These are phyloP conservation scores for Paelopatides confundens DNA, from an alignment of 53 echinoderm and acorn worm genomes.

Conservation along the genomic window DNA sequence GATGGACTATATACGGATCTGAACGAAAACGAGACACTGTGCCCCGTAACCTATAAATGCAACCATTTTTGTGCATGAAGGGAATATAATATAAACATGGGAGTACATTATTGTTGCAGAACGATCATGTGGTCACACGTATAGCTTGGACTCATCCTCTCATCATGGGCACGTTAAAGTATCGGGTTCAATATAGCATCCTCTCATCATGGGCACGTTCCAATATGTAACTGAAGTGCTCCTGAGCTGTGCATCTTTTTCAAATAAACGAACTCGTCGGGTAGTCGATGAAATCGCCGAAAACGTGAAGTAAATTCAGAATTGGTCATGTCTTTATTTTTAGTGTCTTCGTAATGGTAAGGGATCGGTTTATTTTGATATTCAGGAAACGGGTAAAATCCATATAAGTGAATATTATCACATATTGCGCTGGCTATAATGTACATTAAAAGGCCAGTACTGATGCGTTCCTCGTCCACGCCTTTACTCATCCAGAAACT, in stretches of 20 bases:
- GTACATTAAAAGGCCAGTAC: conserved; percentile 97
- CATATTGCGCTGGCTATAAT: conserved; percentile 89
- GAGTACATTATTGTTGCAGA: no score
- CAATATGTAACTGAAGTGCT: conserved; percentile 82
- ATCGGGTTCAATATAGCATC: no score
- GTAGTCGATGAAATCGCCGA: conserved; percentile 78
- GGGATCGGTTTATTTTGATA: conserved; percentile 77
- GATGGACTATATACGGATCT: no score
- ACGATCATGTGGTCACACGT: no score
- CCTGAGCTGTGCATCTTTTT: conserved; percentile 90
- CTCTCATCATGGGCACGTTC: conserved; percentile 71
- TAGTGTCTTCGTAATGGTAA: conserved; percentile 90
- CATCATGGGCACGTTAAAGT: no score
- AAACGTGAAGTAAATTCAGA: conserved; percentile 71
- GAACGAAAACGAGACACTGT: no score
- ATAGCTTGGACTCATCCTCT: no score
- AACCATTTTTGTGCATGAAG: no score
- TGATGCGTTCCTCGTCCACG: conserved; percentile 89
- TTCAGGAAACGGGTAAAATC: conserved; percentile 94
- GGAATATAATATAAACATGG: no score
- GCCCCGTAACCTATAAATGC: no score
- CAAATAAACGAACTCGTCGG: conserved; percentile 91
- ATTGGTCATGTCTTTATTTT: conserved; percentile 65
- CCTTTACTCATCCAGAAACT: conserved; percentile 94
- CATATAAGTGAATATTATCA: conserved; percentile 90